Evolutionary conservation across 2,113 vertebrate species (phyloP), one percentile per base, ranked within the genome.

Genomic region (Labrus mixtus): DNA sequence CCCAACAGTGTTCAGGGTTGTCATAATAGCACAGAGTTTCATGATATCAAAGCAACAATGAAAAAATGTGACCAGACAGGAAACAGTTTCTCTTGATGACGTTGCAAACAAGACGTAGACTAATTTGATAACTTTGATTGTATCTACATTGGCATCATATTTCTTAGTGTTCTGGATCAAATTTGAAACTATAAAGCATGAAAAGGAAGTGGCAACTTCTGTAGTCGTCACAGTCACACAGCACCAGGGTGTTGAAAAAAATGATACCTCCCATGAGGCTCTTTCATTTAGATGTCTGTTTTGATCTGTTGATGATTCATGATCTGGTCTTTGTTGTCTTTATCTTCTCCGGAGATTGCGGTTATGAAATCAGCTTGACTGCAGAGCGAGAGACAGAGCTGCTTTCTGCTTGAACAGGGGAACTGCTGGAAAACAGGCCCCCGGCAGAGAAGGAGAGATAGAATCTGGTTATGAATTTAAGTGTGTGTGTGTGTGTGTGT

Each of bases 331-430:
- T 53, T 74, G 48, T 71, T 73, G 15, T 57, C n/a, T 79, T 72
- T 54, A 23, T 73, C 11, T 39, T 66, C 64, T 54, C 23, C 76
- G 46, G 62, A 62, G 59, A 22, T 70, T 82, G 73, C 37, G 41
- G 72, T 73, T 75, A 66, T 58, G 55, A 82, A 89, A 81, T 63
- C 63, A 63, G 10, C 19, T 69, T 1, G 45, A 37, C 63, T 78
- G 45, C 72, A 70, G 59, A 67, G 58, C 60, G 23, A 6, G n/a
- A 45, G 54, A 46, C 41, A 29, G 53, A 48, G 37, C 51, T n/a
- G 43, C 33, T 63, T 81, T 79, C 22, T 81, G 68, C 76, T 79
- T 41, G 78, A 53, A 51, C 20, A n/a, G 48, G 48, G 48, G 20
- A 41, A 76, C 29, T 51, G 16, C 72, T 36, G 11, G 22, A 51